phyloP scores from a whole-genome alignment of 1,140 invertebrate species.

The Choristoneura fumiferana region DNA sequence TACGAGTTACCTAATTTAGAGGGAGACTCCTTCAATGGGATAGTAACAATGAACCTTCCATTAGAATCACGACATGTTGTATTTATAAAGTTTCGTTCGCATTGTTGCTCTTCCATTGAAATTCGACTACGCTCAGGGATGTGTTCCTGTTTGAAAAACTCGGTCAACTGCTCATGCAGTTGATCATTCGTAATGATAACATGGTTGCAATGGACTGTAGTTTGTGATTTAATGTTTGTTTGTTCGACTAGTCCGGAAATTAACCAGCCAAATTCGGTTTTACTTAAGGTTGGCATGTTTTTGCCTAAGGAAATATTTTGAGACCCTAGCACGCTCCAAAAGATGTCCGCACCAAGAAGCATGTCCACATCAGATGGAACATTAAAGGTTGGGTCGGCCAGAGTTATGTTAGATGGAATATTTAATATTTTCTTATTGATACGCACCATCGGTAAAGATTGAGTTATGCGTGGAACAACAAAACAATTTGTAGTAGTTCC shows the following conservation, averaged over 20 bases:
- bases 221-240: not conserved
- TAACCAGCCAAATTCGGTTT: slow-evolving; percentile 22
- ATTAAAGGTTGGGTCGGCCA: slow-evolving; percentile 17
- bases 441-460: not conserved
- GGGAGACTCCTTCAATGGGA: not conserved
- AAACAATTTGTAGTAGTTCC: not conserved
- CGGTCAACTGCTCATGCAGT: not conserved
- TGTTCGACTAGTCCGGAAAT: not conserved
- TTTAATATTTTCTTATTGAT: not conserved
- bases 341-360: slow-evolving; percentile 14
- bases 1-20: not conserved
- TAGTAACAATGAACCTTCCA: not conserved
- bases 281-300: slow-evolving; percentile 12
- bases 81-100: not conserved
- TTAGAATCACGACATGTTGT: not conserved
- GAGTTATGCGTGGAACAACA: slow-evolving; percentile 17
- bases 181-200: not conserved
- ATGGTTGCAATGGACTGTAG: slow-evolving; percentile 20
- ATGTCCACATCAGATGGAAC: slow-evolving; percentile 3
- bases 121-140: not conserved
- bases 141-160: slow-evolving; percentile 9
- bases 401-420: not conserved
- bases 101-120: not conserved
- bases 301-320: slow-evolving; percentile 2
- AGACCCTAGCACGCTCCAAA: not conserved